Evolutionary conservation across 1,140 invertebrate genomes (phyloP).

Genomic region (Sitodiplosis mosellana): DNA sequence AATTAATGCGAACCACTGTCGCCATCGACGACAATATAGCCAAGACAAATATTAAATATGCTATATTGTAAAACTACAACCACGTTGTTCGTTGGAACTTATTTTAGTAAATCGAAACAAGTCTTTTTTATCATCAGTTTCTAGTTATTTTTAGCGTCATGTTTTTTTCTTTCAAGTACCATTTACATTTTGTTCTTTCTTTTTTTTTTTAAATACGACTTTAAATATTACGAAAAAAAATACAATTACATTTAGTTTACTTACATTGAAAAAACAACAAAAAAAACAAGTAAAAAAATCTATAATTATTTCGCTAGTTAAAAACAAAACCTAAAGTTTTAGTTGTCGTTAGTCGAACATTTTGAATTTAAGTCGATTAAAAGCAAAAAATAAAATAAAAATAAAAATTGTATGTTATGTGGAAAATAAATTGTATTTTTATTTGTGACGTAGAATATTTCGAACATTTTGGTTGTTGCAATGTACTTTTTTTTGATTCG

Average conservation of each 20-base stretch:
- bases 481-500: background rate
- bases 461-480: background rate
- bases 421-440: slow-evolving; percentile 1
- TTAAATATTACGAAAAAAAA: background rate
- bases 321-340: background rate
- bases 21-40: too few species aligned
- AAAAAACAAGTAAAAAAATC: background rate
- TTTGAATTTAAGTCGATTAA: background rate
- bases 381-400: background rate
- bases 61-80: too few species aligned
- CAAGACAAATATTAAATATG: too few species aligned
- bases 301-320: background rate
- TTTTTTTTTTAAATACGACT: background rate
- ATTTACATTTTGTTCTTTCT: background rate
- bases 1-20: too few species aligned
- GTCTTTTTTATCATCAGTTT: too few species aligned
- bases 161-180: background rate
- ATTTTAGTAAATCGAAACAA: too few species aligned
- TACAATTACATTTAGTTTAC: background rate
- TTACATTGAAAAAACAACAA: background rate
- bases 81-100: too few species aligned
- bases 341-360: background rate
- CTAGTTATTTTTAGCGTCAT: background rate
- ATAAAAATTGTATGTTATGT: background rate
- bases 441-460: background rate